Evolutionary conservation across 2,797 vertebrate species (phyloP).

Genomic region (Pseudochirops corinnae): DNA sequence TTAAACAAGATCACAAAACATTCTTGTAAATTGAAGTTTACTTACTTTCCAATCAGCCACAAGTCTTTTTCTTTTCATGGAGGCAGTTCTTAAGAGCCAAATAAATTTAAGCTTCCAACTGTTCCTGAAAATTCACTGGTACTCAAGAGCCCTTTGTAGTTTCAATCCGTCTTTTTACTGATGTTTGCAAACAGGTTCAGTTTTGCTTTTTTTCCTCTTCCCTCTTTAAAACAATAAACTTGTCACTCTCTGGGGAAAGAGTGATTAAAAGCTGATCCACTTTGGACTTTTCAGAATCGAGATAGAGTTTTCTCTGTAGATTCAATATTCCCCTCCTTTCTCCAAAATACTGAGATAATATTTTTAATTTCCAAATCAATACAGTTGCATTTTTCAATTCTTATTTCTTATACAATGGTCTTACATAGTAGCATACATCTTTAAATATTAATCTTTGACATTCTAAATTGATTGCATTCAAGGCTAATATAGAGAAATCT

Average conservation of each 20-base stretch:
- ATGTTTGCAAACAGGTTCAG: not conserved
- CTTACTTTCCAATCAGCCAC: not conserved
- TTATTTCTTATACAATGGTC: not conserved
- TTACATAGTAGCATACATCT: not conserved
- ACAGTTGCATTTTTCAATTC: not conserved
- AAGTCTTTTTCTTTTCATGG: not conserved
- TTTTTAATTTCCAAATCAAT: not conserved
- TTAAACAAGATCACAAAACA: not conserved
- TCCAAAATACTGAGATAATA: not conserved
- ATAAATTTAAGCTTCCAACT: not conserved
- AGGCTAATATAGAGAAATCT: not conserved
- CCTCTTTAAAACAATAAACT: not conserved
- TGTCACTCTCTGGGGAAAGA: not conserved
- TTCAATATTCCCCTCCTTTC: not conserved
- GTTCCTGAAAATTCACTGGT: not conserved
- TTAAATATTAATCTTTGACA: not conserved
- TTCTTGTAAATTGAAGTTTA: not conserved
- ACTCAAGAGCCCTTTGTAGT: not conserved
- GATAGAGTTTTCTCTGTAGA: not conserved
- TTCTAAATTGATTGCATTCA: not conserved
- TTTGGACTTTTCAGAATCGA: not conserved
- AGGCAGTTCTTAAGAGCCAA: not conserved
- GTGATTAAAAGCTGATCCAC: not conserved
- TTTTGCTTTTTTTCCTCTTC: not conserved
- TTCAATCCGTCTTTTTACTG: not conserved